phyloP scores from a whole-genome alignment of 1,140 invertebrate genomes.

The Drosophila lacertosa region DNA sequence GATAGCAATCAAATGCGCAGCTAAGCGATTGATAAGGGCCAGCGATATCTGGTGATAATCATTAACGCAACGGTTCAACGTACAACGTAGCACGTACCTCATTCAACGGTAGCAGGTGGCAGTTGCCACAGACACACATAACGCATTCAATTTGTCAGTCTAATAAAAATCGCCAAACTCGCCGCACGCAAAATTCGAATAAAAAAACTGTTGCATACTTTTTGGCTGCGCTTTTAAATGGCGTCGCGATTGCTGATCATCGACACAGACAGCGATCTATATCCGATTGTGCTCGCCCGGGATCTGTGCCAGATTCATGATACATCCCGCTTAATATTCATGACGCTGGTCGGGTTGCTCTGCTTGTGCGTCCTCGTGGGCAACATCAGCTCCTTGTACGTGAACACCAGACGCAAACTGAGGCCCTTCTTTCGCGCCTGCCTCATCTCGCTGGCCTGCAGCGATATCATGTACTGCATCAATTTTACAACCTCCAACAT shows the following conservation, averaged over 20 bases:
- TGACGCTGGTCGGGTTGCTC: constrained; percentile 31
- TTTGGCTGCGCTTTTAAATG: constrained; percentile 29
- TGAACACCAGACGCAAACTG: constrained; percentile 68
- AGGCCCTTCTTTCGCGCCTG: constrained; percentile 79
- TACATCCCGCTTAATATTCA: constrained; percentile 35
- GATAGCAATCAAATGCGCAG: constrained; percentile 54
- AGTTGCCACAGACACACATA: neutral
- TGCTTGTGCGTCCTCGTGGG: constrained; percentile 56
- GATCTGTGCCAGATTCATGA: constrained; percentile 47
- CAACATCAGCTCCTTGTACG: constrained; percentile 65
- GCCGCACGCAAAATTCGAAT: neutral
- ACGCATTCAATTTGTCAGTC: constrained; percentile 9
- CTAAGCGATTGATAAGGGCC: constrained; percentile 21
- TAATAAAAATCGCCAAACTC: neutral
- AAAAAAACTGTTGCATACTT: constrained; percentile 38
- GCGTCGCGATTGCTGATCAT: constrained; percentile 1
- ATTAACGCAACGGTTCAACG: constrained; percentile 6
- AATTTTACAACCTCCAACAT: constrained; percentile 62
- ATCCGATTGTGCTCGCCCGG: constrained; percentile 39
- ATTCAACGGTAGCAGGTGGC: constrained; percentile 11
- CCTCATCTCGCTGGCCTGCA: constrained; percentile 84
- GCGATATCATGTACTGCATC: constrained; percentile 83
- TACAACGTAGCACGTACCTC: neutral
- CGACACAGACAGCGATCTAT: neutral
- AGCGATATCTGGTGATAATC: constrained; percentile 33